phyloP scores from a whole-genome alignment of 2,888 invertebrate species.

The Taenaris catops region DNA sequence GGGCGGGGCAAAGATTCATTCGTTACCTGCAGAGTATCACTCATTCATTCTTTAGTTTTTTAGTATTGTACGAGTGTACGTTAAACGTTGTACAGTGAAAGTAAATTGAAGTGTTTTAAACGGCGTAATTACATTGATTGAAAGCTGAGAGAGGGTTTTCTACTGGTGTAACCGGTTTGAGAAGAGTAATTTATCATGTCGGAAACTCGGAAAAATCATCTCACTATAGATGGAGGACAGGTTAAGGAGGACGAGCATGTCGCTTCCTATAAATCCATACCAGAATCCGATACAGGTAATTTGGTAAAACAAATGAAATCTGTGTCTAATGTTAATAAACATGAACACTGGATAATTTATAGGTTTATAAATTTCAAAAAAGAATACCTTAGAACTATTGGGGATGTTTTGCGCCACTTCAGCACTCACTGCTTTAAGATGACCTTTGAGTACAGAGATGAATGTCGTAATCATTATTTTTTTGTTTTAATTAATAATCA shows the following conservation, averaged over 20 bases:
- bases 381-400: too few relatives aligned
- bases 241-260: constrained; percentile 72
- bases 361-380: too few relatives aligned
- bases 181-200: constrained; percentile 46
- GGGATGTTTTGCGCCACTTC: too few relatives aligned
- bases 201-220: constrained; percentile 64
- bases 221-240: constrained; percentile 64
- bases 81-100: constrained; percentile 7
- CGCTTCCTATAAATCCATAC: constrained; percentile 76
- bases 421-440: too few relatives aligned
- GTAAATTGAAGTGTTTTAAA: constrained; percentile 8
- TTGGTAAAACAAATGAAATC: constrained; percentile 8
- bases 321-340: too few relatives aligned
- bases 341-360: too few relatives aligned
- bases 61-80: not conserved
- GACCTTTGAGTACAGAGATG: too few relatives aligned
- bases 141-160: constrained; percentile 13
- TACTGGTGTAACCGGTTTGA: constrained; percentile 17
- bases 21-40: too few relatives aligned
- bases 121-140: constrained; percentile 7
- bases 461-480: too few relatives aligned
- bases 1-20: too few relatives aligned
- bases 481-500: too few relatives aligned
- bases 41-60: too few relatives aligned
- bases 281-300: constrained; percentile 79